A percentile compares a stretch with the other conserved stretches of the same genome.
Evolutionary conservation across 1,140 invertebrate species (phyloP).

Genomic region (Drosophila malerkotliana): DNA sequence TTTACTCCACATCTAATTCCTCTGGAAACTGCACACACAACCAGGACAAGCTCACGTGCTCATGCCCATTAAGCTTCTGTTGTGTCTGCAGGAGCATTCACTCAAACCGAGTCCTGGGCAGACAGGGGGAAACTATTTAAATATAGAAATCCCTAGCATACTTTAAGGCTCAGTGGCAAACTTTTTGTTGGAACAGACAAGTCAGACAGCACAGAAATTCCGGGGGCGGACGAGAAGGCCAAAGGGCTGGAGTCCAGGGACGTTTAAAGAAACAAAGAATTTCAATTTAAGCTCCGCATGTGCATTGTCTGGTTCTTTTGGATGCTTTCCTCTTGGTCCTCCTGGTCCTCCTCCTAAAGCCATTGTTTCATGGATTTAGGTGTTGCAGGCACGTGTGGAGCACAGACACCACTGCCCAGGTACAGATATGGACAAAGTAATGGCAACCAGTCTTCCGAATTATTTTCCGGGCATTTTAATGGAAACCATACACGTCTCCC

Average conservation of each 20-base stretch:
- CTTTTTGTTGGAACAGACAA: slow-evolving; percentile 27
- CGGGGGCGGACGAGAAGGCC: slow-evolving; percentile 1
- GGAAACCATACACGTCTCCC: background rate
- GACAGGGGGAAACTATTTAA: slow-evolving; percentile 41
- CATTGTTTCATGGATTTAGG: slow-evolving; percentile 72
- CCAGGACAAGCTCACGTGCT: slow-evolving; percentile 19
- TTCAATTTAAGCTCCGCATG: slow-evolving; percentile 66
- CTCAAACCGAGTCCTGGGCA: slow-evolving; percentile 7
- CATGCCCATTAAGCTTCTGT: slow-evolving; percentile 42
- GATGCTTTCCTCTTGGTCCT: background rate
- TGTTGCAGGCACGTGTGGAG: slow-evolving; percentile 70
- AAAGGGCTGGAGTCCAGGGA: slow-evolving; percentile 8
- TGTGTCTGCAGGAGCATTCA: slow-evolving; percentile 26
- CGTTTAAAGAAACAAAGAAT: slow-evolving; percentile 74
- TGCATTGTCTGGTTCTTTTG: slow-evolving; percentile 34
- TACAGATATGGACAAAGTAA: slow-evolving; percentile 9
- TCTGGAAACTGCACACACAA: too few species aligned
- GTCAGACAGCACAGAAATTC: slow-evolving; percentile 7
- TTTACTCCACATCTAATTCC: background rate
- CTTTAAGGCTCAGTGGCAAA: slow-evolving; percentile 53
- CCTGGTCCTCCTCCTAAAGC: slow-evolving; percentile 31
- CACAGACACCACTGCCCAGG: slow-evolving; percentile 4
- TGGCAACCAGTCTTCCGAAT: background rate
- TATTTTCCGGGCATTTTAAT: background rate
- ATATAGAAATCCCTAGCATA: slow-evolving; percentile 63